phyloP scores from a whole-genome alignment of 1,140 invertebrate genomes.

The Pemphigus obesinymphae region DNA sequence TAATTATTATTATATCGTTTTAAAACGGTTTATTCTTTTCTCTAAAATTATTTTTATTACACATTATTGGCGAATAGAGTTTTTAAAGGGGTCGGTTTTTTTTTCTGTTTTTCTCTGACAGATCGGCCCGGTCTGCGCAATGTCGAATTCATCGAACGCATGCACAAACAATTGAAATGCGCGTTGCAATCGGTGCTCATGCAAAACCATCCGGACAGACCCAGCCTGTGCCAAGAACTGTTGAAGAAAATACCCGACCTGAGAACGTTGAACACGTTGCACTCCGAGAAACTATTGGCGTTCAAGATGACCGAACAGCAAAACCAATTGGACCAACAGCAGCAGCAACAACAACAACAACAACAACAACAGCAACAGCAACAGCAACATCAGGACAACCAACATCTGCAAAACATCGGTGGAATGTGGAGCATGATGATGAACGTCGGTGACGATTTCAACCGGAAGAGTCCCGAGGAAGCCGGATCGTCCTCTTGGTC shows the following conservation, averaged over 20 bases:
- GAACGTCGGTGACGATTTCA: constrained; percentile 45
- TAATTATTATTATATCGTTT: too few species aligned
- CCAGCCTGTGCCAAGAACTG: constrained; percentile 75
- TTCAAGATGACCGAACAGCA: constrained; percentile 87
- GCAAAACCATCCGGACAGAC: constrained; percentile 77
- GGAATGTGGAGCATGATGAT: constrained; percentile 49
- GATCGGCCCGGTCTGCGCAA: constrained; percentile 88
- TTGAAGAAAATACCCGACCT: constrained; percentile 93
- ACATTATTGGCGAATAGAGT: constrained; percentile 43
- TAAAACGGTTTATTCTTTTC: too few species aligned
- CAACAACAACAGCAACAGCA: constrained; percentile 42
- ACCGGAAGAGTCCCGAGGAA: constrained; percentile 54
- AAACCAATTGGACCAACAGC: constrained; percentile 57
- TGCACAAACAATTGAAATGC: constrained; percentile 81
- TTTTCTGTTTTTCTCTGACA: constrained; percentile 49
- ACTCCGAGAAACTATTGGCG: constrained; percentile 90
- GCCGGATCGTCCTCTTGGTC: constrained; percentile 60
- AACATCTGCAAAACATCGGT: constrained; percentile 52
- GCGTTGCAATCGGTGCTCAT: constrained; percentile 79
- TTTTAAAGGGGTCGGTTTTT: constrained; percentile 31
- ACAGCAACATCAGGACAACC: constrained; percentile 46
- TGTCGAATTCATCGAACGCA: constrained; percentile 83
- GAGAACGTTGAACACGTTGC: constrained; percentile 88
- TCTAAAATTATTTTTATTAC: background rate
- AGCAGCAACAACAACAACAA: constrained; percentile 47